A percentile compares a stretch with the other conserved stretches of the same genome.
Evolutionary conservation across 1,140 invertebrate genomes (phyloP).

Genomic region (Berghia stephanieae): DNA sequence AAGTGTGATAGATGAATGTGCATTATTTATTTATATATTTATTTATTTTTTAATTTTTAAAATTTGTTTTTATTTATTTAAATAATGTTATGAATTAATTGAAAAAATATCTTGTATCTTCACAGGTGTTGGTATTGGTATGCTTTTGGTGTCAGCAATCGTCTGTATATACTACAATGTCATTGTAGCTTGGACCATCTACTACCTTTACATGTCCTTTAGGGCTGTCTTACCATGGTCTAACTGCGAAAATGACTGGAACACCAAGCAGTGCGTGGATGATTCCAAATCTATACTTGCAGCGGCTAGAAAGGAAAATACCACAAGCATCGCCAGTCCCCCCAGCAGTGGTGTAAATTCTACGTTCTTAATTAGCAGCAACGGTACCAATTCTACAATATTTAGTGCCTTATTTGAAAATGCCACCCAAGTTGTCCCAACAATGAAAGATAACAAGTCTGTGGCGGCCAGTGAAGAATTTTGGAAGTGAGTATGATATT

Average conservation of each 20-base stretch:
- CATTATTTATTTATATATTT: no score
- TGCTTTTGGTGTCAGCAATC: conserved; percentile 87
- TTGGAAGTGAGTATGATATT: conserved; percentile 54
- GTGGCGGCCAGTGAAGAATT: conserved; percentile 59
- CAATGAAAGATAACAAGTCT: conserved; percentile 14
- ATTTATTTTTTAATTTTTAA: no score
- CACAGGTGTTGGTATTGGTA: conserved; percentile 53
- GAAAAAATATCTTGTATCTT: conserved; percentile 17
- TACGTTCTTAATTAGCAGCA: neutral
- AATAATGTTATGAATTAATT: no score
- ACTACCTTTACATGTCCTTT: conserved; percentile 91
- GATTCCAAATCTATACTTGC: neutral
- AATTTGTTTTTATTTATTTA: no score
- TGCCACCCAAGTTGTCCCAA: neutral
- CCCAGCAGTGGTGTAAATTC: neutral
- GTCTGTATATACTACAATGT: conserved; percentile 96
- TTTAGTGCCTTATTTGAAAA: no score
- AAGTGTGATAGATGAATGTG: neutral
- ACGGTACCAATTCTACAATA: neutral
- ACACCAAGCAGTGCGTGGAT: conserved; percentile 70
- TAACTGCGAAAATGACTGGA: conserved; percentile 85
- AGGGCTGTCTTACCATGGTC: conserved; percentile 58
- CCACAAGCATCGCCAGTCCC: neutral
- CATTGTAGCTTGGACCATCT: conserved; percentile 93
- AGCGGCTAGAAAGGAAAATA: neutral